A percentile compares a stretch with the other conserved stretches of the same genome.
phyloP scores from a whole-genome alignment of 2,113 vertebrate species.

The Ploceus nigricollis region DNA sequence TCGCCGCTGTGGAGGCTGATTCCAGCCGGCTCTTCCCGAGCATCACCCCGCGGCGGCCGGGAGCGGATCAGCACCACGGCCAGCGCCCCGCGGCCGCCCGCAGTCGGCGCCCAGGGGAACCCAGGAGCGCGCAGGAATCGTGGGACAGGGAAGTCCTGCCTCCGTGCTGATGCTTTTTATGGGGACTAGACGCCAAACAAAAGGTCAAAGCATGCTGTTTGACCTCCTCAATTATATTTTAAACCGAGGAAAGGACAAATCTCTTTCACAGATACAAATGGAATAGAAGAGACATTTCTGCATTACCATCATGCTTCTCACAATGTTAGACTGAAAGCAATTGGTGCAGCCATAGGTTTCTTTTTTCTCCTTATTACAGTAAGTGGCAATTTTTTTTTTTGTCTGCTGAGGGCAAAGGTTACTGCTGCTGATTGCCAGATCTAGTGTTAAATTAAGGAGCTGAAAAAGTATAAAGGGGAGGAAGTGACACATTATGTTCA shows the following conservation, averaged over 20 bases:
- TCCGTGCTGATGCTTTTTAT: background rate
- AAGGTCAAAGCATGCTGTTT: background rate
- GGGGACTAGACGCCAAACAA: background rate
- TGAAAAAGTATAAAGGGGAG: conserved; percentile 11
- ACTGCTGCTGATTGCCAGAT: background rate
- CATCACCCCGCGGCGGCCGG: accelerated
- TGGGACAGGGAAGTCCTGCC: background rate
- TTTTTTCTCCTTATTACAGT: background rate
- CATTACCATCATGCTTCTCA: background rate
- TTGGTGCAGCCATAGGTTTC: background rate
- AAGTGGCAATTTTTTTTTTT: background rate
- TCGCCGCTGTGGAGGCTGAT: background rate
- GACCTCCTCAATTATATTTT: background rate
- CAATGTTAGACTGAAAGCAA: background rate
- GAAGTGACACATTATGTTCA: conserved; percentile 75
- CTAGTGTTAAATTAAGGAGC: conserved; percentile 12
- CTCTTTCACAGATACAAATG: background rate
- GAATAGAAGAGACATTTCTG: background rate
- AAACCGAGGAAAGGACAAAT: background rate
- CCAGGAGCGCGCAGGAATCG: background rate
- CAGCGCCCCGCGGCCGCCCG: background rate
- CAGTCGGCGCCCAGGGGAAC: background rate
- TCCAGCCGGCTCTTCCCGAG: background rate
- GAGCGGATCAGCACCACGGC: conserved; percentile 50
- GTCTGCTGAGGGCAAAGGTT: background rate